Conservation (phyloP, 2,888 invertebrate genomes). For the Megalurothrips usitatus region DNA sequence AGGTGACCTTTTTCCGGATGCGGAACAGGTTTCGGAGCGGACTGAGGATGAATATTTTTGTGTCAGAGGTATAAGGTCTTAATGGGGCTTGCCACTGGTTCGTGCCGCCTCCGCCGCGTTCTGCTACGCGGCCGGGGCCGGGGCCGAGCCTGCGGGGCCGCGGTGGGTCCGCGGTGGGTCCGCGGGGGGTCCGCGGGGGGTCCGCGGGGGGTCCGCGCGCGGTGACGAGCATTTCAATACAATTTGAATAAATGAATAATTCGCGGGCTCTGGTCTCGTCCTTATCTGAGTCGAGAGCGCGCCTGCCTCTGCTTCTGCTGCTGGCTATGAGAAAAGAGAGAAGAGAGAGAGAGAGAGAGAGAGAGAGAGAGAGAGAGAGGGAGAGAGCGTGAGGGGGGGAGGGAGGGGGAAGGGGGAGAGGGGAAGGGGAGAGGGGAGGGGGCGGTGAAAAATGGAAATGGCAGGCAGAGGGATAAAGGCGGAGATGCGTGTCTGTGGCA, state of each 20-base stretch:
- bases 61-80: too few species aligned
- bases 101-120: not conserved
- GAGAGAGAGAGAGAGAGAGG: not conserved
- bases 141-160: not conserved
- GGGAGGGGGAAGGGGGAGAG: not conserved
- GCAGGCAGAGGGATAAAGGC: too few species aligned
- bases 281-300: too few species aligned
- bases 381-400: not conserved
- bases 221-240: slow-evolving; percentile 14
- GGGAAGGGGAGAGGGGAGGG: not conserved
- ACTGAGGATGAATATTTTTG: not conserved
- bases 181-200: too few species aligned
- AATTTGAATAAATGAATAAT: slow-evolving; percentile 26
- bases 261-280: not conserved
- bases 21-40: not conserved
- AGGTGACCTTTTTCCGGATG: not conserved
- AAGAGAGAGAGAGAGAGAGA: not conserved
- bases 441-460: too few species aligned
- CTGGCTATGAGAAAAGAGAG: not conserved
- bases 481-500: too few species aligned
- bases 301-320: not conserved
- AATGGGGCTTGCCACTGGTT: too few species aligned
- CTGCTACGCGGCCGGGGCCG: not conserved
- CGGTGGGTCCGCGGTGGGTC: too few species aligned
- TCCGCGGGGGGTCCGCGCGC: not conserved